Evolutionary conservation across 2,888 invertebrate species (phyloP).

Genomic region (Muschampia plurimacula): DNA sequence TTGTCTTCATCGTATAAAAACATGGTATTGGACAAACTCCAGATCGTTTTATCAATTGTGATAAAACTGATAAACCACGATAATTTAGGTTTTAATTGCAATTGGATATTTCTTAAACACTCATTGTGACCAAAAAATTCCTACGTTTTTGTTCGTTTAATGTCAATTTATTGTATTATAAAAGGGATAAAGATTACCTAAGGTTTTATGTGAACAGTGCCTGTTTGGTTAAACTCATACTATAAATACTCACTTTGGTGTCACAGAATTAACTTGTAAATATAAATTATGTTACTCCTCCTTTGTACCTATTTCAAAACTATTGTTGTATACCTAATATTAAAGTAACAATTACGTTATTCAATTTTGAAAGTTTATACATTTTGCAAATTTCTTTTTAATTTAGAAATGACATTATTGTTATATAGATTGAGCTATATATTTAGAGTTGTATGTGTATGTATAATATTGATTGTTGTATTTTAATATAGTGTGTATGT

Average conservation of each 20-base stretch:
- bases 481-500: slow-evolving; percentile 28
- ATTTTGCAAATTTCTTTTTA: slow-evolving; percentile 20
- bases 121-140: background rate
- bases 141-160: background rate
- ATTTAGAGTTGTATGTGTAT: slow-evolving; percentile 39
- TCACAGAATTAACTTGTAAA: slow-evolving; percentile 66
- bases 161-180: background rate
- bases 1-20: no score
- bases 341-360: slow-evolving; percentile 17
- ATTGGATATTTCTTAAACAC: background rate
- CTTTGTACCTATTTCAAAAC: slow-evolving; percentile 32
- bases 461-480: slow-evolving; percentile 40
- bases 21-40: background rate
- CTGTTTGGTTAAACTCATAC: slow-evolving; percentile 32
- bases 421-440: slow-evolving; percentile 20
- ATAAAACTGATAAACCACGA: background rate
- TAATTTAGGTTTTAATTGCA: background rate
- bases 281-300: slow-evolving; percentile 58
- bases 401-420: slow-evolving; percentile 20
- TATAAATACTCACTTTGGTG: slow-evolving; percentile 63
- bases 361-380: slow-evolving; percentile 29
- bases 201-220: slow-evolving; percentile 19
- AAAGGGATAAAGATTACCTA: slow-evolving; percentile 19
- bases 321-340: slow-evolving; percentile 17
- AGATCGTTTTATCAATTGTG: background rate